A percentile compares a stretch with the other conserved stretches of the same genome.
phyloP scores from a whole-genome alignment of 64 coral and sea anemone genomes.

The Cladopsammia gracilis region DNA sequence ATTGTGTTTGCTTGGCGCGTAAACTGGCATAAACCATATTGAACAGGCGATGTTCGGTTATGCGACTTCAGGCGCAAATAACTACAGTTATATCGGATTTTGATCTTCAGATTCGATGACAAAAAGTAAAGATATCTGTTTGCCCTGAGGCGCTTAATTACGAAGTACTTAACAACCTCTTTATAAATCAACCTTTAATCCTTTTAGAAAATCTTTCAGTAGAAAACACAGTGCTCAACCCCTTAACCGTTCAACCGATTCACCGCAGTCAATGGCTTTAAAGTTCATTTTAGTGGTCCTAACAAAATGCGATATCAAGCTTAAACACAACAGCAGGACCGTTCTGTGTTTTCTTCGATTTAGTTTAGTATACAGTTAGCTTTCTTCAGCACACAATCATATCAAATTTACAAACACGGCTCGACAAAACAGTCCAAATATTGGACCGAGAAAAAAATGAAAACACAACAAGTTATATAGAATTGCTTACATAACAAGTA shows the following conservation, averaged over 20 bases:
- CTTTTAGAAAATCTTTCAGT: not conserved
- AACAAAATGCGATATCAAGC: not conserved
- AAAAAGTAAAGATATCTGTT: conserved; percentile 29
- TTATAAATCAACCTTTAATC: not conserved
- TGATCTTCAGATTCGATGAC: conserved; percentile 40
- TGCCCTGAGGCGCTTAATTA: conserved; percentile 47
- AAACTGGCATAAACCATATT: not conserved
- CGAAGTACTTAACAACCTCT: conserved; percentile 14
- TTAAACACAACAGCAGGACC: not conserved
- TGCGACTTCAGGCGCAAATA: conserved; percentile 2
- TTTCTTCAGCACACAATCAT: conserved; percentile 40
- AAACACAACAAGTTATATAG: conserved; percentile 31
- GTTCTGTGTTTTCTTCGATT: not conserved
- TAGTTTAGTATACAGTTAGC: conserved; percentile 16
- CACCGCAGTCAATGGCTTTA: not conserved
- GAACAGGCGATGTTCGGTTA: not conserved
- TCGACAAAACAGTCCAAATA: conserved; percentile 48
- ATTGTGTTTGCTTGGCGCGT: not conserved
- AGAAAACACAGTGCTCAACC: not conserved
- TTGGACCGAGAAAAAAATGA: conserved; percentile 38
- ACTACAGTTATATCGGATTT: conserved; percentile 23
- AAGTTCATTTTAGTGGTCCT: not conserved
- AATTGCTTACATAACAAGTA: conserved; percentile 45
- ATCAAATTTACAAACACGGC: conserved; percentile 45
- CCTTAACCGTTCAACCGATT: not conserved